A percentile compares a stretch with the other conserved stretches of the same genome.
These are phyloP conservation scores for Lichenostomus cassidix DNA, from an alignment of 2,113 vertebrate genomes.

Conservation along the genomic window DNA sequence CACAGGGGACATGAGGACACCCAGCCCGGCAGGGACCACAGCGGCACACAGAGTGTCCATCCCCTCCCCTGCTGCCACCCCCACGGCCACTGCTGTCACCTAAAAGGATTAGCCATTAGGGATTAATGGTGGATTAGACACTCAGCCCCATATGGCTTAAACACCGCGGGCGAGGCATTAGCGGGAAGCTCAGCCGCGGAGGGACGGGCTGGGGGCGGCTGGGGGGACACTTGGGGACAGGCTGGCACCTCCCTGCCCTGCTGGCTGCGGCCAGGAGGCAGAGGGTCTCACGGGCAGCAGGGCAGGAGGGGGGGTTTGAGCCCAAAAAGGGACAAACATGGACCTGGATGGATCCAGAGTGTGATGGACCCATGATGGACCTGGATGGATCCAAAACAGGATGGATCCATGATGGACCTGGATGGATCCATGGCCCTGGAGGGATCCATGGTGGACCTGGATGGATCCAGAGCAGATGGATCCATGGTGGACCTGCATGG, in stretches of 20 bases:
- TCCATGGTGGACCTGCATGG: neutral
- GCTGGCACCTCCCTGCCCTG: neutral
- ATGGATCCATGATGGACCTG: neutral
- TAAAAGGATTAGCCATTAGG: neutral
- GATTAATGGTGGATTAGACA: neutral
- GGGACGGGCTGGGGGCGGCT: neutral
- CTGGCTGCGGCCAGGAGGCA: accelerated
- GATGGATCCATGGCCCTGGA: neutral
- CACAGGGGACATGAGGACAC: neutral
- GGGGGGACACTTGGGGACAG: neutral
- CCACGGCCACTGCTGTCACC: neutral
- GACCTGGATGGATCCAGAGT: neutral
- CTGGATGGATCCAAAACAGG: neutral
- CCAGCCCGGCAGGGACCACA: neutral
- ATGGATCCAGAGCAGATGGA: neutral
- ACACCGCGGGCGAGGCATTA: neutral
- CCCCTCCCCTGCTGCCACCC: neutral
- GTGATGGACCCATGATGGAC: neutral
- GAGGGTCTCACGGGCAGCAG: neutral
- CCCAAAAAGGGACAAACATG: accelerated
- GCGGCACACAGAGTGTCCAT: accelerated
- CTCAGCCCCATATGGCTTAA: neutral
- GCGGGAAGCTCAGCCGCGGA: accelerated
- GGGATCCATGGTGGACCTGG: neutral
- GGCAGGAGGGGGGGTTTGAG: neutral